Base-by-base conservation (phyloP, 1,140 invertebrate genomes). In the Archegozetes longisetosus region DNA sequence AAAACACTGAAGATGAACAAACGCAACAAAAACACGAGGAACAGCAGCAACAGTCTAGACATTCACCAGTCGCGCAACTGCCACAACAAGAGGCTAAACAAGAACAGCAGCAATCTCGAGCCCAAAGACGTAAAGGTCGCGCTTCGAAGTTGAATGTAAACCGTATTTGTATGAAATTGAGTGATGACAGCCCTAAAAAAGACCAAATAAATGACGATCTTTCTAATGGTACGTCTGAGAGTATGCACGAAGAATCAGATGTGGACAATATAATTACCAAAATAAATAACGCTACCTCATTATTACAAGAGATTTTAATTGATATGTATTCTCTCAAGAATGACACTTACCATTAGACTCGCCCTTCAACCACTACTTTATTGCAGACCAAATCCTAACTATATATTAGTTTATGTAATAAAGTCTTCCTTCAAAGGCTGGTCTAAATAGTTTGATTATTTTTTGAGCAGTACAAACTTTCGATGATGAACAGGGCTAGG, bases 281-380 rank as follows among this genome's bases (percentile, higher is more conserved):
- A 40, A 27, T 58, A 4, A 20, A 51, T 53, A 26, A 9, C 3
- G 57, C 47, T 17, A 58, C 57, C 26, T 51, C n/a, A 12, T 4
- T 58, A 22, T 27, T 58, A 24, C 57, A 58, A 46, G 57, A 58
- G 20, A 58, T 58, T 32, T 20, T 58, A 3, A 17, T 58, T 14
- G 53, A 55, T 22, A 55, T 55, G 53, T 40, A 40, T 40, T 40
- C 32, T 9, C 17, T 40, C 6, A 40, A 40, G 32, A 40, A 40
- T 40, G 32, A 40, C 17, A 40, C 6, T 40, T 40, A 40, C 17
- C 32, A 40, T 40, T 40, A 40, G 17, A n/a, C n/a, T n/a, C n/a
- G n/a, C n/a, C n/a, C n/a, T n/a, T n/a, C n/a, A n/a, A n/a, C n/a
- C n/a, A n/a, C n/a, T n/a, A 40, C 6, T 40, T 40, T 40, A 9